Base-by-base conservation (phyloP, 2,797 vertebrate species). In the Eleutherodactylus coqui region DNA sequence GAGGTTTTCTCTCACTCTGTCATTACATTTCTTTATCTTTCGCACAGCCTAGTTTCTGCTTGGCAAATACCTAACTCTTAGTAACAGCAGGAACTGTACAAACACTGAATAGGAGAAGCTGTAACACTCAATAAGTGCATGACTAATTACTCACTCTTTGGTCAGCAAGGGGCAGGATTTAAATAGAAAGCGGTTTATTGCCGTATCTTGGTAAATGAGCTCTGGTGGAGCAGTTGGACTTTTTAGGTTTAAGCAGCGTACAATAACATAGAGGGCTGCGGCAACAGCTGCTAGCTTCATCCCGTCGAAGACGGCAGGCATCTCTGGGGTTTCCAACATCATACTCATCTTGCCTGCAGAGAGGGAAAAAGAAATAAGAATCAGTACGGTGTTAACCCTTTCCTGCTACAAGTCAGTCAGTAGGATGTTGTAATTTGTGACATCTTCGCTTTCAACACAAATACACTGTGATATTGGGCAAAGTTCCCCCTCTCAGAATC, bases 201-300 rank as follows among this genome's bases (percentile, higher is more conserved):
- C 92, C 0, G 97, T 96, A 86, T 98, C 96, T 91, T 96, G 97
- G 91, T 94, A 96, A 79, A 92, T 90, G 89, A 98, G 91, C 9
- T 96, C 95, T 1, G 98, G 98, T 0, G 96, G 90, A 1, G 93
- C 94, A 0, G 97, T 96, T 0, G 97, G 93, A 87, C 97, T 98
- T 92, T 96, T 98, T 75, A 99, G 94, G 91, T 99, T 99, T 88
- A 99, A 91, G 88, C 95, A 96, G 75, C 98, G 96, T 85, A 99
- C 97, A 0, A 98, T 95, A 88, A 99, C 89, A 19, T 98, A 99
- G 0, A 99, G 95, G 76, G 96, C 92, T 0, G 98, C 95, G 2
- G 97, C 97, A 38, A 98, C 95, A 0, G 96, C 97, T 0, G 97
- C 97, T 84, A 99, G 91, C 91, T 98, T 98, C 93, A 99, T 92